Evolutionary conservation across 1,140 invertebrate species (phyloP).

Genomic region (Chelonus insularis): DNA sequence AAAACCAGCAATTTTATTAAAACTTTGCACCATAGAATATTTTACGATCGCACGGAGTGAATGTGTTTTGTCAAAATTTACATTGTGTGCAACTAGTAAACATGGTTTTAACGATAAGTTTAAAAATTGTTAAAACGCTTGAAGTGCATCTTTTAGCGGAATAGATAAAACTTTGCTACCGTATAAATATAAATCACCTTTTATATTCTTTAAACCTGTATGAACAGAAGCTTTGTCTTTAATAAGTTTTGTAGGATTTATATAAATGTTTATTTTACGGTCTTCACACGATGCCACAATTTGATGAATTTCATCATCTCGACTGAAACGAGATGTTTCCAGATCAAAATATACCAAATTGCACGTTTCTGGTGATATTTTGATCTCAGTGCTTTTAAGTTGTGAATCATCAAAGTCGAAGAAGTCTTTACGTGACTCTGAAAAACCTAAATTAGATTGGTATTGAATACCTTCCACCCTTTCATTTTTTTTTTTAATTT

Average conservation of each 20-base stretch:
- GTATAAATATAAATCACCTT: background rate
- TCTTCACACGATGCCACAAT: slow-evolving; percentile 26
- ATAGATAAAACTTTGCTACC: background rate
- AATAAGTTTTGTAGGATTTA: slow-evolving; percentile 25
- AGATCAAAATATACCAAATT: slow-evolving; percentile 32
- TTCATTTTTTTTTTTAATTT: slow-evolving; percentile 21
- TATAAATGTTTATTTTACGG: slow-evolving; percentile 22
- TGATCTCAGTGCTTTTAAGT: background rate
- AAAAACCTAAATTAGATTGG: slow-evolving; percentile 13
- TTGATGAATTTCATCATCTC: slow-evolving; percentile 25
- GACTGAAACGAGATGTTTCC: slow-evolving; percentile 30
- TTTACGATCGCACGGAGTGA: background rate
- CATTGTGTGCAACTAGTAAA: too few species aligned
- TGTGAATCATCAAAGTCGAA: background rate
- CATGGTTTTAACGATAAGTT: too few species aligned
- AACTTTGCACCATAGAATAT: too few species aligned
- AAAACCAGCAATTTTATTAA: slow-evolving; percentile 26
- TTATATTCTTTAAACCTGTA: slow-evolving; percentile 18
- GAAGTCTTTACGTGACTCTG: background rate
- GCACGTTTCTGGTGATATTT: background rate
- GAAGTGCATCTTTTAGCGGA: background rate
- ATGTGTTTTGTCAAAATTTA: too few species aligned
- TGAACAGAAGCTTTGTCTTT: slow-evolving; percentile 10
- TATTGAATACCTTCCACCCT: slow-evolving; percentile 20
- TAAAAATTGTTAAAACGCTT: background rate